phyloP scores from a whole-genome alignment of 2,797 vertebrate species.

The Allobates femoralis region DNA sequence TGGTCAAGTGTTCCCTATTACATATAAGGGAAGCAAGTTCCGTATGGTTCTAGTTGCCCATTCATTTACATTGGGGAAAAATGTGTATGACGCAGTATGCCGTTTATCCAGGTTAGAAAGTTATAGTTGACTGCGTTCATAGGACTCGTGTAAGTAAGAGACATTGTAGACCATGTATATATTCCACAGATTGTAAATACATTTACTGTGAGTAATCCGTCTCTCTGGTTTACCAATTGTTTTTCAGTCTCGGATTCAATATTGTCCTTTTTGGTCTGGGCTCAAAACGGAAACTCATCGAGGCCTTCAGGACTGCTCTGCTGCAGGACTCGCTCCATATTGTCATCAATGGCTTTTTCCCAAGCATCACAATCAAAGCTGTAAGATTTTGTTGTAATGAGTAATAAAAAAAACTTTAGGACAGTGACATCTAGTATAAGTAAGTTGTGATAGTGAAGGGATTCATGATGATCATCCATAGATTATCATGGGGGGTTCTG shows the following conservation, averaged over 20 bases:
- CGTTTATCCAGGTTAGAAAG: no score
- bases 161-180: background rate
- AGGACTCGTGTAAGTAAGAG: no score
- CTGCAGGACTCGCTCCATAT: conserved; percentile 85
- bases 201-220: background rate
- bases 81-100: no score
- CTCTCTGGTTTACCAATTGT: conserved; percentile 53
- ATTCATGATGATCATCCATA: background rate
- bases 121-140: no score
- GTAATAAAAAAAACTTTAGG: background rate
- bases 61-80: no score
- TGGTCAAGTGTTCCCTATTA: no score
- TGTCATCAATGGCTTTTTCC: conserved; percentile 97
- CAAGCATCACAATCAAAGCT: conserved; percentile 92
- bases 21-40: no score
- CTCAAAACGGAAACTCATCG: conserved; percentile 90
- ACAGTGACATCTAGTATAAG: background rate
- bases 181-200: background rate
- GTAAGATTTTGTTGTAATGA: conserved; percentile 73
- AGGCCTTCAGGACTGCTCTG: conserved; percentile 86
- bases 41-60: no score
- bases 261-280: conserved; percentile 93
- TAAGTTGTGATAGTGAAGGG: background rate
- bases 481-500: no score
- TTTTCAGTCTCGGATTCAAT: conserved; percentile 88